These are phyloP conservation scores for Macrophya annulata DNA, from an alignment of 2,888 invertebrate species.

Conservation along the genomic window DNA sequence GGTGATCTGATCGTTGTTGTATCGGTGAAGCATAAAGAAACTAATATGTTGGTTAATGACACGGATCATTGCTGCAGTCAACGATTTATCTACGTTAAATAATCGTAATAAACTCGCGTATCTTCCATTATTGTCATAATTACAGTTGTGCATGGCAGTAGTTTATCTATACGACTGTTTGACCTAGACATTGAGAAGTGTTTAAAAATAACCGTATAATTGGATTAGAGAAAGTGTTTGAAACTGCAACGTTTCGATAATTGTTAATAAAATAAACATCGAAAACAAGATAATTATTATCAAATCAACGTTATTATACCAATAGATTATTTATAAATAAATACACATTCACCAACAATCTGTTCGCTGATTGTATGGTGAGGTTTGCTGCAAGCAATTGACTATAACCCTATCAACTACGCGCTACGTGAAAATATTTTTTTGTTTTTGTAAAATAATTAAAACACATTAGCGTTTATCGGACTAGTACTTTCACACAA, in stretches of 20 bases:
- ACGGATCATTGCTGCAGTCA: background rate
- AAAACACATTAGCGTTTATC: background rate
- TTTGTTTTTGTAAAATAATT: background rate
- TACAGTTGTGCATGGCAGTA: background rate
- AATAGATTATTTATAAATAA: background rate
- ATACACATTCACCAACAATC: background rate
- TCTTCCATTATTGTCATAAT: background rate
- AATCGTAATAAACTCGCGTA: background rate
- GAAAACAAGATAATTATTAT: background rate
- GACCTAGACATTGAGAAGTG: constrained; percentile 29
- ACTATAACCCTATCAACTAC: too few species aligned
- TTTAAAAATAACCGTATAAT: background rate
- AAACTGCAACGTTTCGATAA: background rate
- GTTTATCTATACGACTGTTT: background rate
- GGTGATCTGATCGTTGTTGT: background rate
- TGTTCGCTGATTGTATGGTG: background rate
- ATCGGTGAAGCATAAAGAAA: background rate
- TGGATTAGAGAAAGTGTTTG: background rate
- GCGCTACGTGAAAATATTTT: background rate
- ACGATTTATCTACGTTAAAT: background rate
- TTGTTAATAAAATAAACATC: background rate
- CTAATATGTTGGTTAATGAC: background rate
- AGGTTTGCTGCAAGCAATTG: background rate
- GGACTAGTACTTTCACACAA: background rate
- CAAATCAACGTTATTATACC: background rate